Conservation (phyloP, 2,113 vertebrate genomes). For the Silurus glanis region DNA sequence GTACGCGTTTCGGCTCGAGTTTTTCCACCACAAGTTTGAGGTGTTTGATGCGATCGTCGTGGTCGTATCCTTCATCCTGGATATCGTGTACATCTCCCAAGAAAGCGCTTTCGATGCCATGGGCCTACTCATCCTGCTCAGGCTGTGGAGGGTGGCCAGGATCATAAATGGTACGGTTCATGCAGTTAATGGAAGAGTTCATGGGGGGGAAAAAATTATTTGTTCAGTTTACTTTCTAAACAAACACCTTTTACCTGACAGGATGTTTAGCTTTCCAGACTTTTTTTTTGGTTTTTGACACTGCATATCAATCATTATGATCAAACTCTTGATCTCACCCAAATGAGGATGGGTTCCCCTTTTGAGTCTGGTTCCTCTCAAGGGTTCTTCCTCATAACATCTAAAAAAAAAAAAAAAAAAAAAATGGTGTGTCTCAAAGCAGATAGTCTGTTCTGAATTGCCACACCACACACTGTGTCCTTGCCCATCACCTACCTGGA, state of each 20-base stretch:
- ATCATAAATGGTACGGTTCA: conserved; percentile 85
- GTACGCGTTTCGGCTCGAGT: conserved; percentile 83
- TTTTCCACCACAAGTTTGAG: conserved; percentile 94
- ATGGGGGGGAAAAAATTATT: not conserved
- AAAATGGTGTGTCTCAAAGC: not conserved
- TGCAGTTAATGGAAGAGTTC: not conserved
- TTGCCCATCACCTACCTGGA: not conserved
- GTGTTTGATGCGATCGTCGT: conserved; percentile 87
- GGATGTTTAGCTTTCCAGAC: not conserved
- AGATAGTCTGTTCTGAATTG: not conserved
- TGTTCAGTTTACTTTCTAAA: not conserved
- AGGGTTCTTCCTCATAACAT: no score
- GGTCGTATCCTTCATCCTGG: conserved; percentile 85
- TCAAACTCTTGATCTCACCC: no score
- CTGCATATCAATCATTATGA: not conserved
- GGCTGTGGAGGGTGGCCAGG: conserved; percentile 93
- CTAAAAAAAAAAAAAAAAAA: no score
- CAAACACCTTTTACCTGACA: not conserved
- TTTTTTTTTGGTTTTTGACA: not conserved
- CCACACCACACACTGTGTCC: not conserved
- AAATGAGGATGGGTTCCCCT: no score
- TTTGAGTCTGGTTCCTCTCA: no score
- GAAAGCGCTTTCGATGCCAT: conserved; percentile 85
- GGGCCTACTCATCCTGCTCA: conserved; percentile 87
- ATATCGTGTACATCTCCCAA: conserved; percentile 79